Conservation (phyloP, 1,140 invertebrate genomes). For the Pseudachorutes palmiensis region DNA sequence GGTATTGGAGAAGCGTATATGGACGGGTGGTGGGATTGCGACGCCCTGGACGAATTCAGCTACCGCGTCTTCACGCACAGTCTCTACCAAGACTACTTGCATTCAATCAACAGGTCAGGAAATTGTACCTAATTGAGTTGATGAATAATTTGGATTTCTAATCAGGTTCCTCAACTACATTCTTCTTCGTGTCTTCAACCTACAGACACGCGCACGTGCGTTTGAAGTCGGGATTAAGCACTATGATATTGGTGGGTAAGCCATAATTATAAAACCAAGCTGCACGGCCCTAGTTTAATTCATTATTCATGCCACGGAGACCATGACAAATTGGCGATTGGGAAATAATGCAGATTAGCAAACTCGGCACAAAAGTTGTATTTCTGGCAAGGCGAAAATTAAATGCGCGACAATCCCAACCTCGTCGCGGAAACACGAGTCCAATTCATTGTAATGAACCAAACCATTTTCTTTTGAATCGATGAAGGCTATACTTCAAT, state of each 20-base stretch:
- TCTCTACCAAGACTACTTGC: conserved; percentile 16
- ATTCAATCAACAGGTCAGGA: conserved; percentile 13
- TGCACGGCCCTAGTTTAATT: too few relatives aligned
- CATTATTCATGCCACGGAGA: too few relatives aligned
- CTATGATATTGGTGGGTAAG: conserved; percentile 29
- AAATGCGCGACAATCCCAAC: too few relatives aligned
- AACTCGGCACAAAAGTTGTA: too few relatives aligned
- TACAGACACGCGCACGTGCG: conserved; percentile 23
- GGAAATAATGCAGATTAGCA: too few relatives aligned
- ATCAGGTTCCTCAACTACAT: conserved; percentile 22
- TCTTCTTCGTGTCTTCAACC: conserved; percentile 24
- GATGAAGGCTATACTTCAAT: too few relatives aligned
- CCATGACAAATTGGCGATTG: too few relatives aligned
- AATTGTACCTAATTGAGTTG: background rate
- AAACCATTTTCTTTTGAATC: too few relatives aligned
- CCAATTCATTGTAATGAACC: too few relatives aligned
- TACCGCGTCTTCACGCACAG: conserved; percentile 20
- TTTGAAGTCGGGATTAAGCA: conserved; percentile 31
- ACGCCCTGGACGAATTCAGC: conserved; percentile 24
- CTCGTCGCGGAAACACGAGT: too few relatives aligned
- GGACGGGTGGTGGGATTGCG: conserved; percentile 33
- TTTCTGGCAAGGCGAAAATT: too few relatives aligned
- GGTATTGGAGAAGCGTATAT: conserved; percentile 35
- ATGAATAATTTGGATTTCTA: background rate
- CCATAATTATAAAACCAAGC: too few relatives aligned